Conservation (phyloP, 2,888 invertebrate species). For the Sepiola atlantica region DNA sequence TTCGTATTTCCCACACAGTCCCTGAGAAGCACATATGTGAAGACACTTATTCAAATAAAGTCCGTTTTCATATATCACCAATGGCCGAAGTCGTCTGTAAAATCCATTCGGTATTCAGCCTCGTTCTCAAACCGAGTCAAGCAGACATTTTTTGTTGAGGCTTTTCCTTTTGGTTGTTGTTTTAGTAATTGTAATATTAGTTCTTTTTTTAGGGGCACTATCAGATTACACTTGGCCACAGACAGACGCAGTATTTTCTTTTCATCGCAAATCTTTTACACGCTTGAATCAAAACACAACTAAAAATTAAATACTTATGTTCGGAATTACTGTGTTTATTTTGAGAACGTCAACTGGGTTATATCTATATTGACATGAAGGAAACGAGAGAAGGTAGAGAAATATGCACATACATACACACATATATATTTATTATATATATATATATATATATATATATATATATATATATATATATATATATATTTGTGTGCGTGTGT, state of each 20-base stretch:
- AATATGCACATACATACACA: neutral
- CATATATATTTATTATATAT: too few relatives aligned
- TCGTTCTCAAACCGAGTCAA: neutral
- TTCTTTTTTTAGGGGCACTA: neutral
- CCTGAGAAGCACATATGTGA: neutral
- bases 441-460: neutral
- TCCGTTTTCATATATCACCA: neutral
- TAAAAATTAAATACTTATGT: slow-evolving; percentile 23
- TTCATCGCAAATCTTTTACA: slow-evolving; percentile 1
- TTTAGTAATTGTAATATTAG: neutral
- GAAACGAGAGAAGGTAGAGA: neutral
- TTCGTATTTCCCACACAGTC: neutral
- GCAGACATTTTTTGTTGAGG: neutral
- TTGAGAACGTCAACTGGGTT: neutral
- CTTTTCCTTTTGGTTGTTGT: neutral
- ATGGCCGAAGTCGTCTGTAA: neutral
- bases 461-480: neutral
- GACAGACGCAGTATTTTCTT: neutral
- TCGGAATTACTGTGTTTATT: slow-evolving; percentile 19
- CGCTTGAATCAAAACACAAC: neutral
- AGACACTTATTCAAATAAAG: neutral
- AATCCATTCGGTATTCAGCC: neutral
- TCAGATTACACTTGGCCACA: slow-evolving; percentile 2
- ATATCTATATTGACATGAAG: neutral
- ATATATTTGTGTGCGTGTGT: neutral